phyloP scores from a whole-genome alignment of 2,888 invertebrate species.

The Thysanoteuthis rhombus region DNA sequence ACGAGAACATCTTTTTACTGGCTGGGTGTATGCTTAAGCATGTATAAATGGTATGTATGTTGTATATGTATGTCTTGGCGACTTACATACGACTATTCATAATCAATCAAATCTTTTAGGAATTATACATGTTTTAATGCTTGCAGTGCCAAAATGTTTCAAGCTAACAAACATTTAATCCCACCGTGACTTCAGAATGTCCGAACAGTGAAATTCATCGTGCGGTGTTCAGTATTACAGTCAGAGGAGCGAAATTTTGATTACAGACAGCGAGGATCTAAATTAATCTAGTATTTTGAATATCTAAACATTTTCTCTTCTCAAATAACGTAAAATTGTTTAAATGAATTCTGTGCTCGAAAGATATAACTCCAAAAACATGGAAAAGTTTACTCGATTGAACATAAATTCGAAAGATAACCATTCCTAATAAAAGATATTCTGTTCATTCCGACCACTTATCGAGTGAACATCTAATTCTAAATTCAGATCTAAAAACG shows the following conservation, averaged over 20 bases:
- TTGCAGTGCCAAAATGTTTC: too few species aligned
- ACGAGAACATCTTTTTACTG: too few species aligned
- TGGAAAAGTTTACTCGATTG: neutral
- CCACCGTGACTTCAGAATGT: too few species aligned
- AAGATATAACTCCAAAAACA: neutral
- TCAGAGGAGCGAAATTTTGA: neutral
- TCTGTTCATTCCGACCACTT: neutral
- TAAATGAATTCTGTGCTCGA: neutral
- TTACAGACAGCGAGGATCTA: neutral
- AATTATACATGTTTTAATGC: too few species aligned
- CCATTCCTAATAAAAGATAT: neutral
- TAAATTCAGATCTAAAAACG: neutral
- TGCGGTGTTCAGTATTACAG: too few species aligned
- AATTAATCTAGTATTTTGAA: neutral
- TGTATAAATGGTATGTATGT: too few species aligned
- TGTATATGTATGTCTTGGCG: too few species aligned
- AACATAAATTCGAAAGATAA: neutral
- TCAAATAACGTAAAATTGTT: neutral
- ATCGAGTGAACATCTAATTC: neutral
- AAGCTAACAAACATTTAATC: too few species aligned
- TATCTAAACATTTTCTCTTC: neutral
- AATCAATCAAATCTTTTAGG: too few species aligned
- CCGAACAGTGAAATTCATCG: too few species aligned
- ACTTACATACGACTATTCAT: too few species aligned
- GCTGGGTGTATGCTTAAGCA: too few species aligned